Percentiles rank a stretch among this genome's conserved stretches.
Conservation (phyloP, 2,797 vertebrate species). For the Crocidura indochinensis region DNA sequence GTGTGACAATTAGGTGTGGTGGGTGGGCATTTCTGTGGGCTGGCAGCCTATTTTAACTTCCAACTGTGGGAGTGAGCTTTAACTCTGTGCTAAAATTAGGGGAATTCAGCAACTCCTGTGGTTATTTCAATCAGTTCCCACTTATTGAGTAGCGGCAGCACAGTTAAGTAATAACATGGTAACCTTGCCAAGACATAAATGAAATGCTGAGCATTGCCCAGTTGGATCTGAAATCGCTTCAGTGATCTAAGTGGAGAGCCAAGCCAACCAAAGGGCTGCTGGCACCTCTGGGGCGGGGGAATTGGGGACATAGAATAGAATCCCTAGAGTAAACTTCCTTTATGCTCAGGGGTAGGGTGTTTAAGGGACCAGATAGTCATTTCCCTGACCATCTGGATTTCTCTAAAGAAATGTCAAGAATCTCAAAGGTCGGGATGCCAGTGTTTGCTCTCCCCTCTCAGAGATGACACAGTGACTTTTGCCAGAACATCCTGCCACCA, state of each 20-base stretch:
- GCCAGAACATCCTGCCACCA: not conserved
- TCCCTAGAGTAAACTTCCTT: not conserved
- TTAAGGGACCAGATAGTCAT: conserved; percentile 17
- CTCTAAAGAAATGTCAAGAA: conserved; percentile 63
- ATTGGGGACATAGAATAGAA: conserved; percentile 56
- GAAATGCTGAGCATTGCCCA: conserved; percentile 82
- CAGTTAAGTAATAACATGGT: conserved; percentile 85
- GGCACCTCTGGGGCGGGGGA: conserved; percentile 43
- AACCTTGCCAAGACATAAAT: conserved; percentile 85
- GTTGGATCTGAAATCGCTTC: conserved; percentile 79
- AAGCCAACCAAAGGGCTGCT: conserved; percentile 77
- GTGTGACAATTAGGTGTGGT: conserved; percentile 85
- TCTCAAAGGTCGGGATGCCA: conserved; percentile 25
- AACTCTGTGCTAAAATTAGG: conserved; percentile 86
- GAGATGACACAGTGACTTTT: not conserved
- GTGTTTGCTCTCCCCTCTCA: conserved; percentile 3
- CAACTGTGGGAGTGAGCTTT: conserved; percentile 86
- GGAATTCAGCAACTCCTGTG: conserved; percentile 82
- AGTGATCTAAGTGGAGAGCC: conserved; percentile 82
- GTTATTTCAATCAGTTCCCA: conserved; percentile 87
- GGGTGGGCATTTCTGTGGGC: conserved; percentile 86
- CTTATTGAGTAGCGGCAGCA: conserved; percentile 84
- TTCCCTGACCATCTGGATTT: conserved; percentile 32
- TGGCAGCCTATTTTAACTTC: conserved; percentile 86
- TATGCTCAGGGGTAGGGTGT: conserved; percentile 11